Base-by-base conservation (phyloP, 2,797 vertebrate genomes). In the Esox lucius region DNA sequence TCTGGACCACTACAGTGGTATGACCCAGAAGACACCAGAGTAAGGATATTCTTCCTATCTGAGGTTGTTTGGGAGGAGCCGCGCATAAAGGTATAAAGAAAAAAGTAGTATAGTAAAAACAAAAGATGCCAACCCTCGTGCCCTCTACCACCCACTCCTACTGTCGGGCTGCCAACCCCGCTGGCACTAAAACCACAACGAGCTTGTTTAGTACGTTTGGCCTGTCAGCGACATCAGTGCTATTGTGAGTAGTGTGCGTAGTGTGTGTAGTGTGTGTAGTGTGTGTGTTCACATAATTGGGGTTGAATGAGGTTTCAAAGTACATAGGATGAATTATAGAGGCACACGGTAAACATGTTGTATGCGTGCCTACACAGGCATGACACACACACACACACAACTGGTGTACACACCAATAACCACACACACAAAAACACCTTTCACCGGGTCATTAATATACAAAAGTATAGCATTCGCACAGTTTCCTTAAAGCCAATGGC, bases 401-500 rank as follows among this genome's bases (percentile, higher is more conserved):
- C 33, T 70, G 26, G 22, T 49, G 70, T 69, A 68, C 66, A 76
- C 73, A 76, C 73, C 79, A 62, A 64, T 28, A 66, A 65, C 42
- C 69, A 74, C 77, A 78, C 71, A 69, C 61, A 42, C 65, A 72
- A 48, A 85, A 83, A 81, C 88, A 91, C 87, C 89, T 89, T 87
- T 80, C 80, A 87, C 81, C 81, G 89, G 82, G 81, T 80, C 81
- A 75, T 85, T 84, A 81, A 0, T 28, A 28, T n/a, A 12, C 80
- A 86, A 88, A 91, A 87, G 81, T 81, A 84, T 77, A 84, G 84
- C 79, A 84, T 89, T 86, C 88, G 78, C 69, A 49, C 77, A 79
- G 84, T 80, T 83, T 83, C 78, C 72, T 84, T 68, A 48, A 42
- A 64, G 56, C 22, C 22, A 59, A 22, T 22, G 33, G 75, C 74